phyloP scores from a whole-genome alignment of 2,797 vertebrate species.

The Luscinia megarhynchos region DNA sequence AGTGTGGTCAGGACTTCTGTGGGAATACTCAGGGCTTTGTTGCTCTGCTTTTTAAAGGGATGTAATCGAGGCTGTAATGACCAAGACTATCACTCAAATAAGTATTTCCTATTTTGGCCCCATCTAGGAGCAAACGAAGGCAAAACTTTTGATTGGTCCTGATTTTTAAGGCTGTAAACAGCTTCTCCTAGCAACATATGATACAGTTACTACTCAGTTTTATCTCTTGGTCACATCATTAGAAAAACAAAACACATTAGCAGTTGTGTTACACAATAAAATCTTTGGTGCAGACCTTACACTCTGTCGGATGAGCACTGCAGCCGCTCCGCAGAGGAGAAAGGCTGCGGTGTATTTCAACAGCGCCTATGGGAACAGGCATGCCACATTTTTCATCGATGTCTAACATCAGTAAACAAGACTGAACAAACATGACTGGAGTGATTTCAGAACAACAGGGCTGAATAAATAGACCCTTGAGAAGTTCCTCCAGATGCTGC shows the following conservation, averaged over 20 bases:
- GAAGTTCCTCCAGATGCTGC: neutral
- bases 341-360: neutral
- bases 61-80: neutral
- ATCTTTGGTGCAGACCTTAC: neutral
- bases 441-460: neutral
- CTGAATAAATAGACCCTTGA: constrained; percentile 21
- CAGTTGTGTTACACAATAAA: neutral
- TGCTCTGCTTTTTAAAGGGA: constrained; percentile 38
- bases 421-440: constrained; percentile 33
- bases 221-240: neutral
- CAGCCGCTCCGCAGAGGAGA: neutral
- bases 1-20: constrained; percentile 35
- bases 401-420: constrained; percentile 54
- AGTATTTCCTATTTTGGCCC: constrained; percentile 40
- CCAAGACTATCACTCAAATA: constrained; percentile 38
- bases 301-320: neutral
- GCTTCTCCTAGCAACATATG: constrained; percentile 16
- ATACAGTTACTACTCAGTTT: neutral
- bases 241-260: neutral
- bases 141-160: neutral
- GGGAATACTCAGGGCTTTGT: constrained; percentile 40
- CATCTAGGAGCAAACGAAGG: neutral
- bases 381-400: constrained; percentile 4
- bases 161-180: neutral
- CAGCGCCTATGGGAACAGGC: neutral